Evolutionary conservation across 2,113 vertebrate species (phyloP).

Genomic region (Pollachius pollachius): DNA sequence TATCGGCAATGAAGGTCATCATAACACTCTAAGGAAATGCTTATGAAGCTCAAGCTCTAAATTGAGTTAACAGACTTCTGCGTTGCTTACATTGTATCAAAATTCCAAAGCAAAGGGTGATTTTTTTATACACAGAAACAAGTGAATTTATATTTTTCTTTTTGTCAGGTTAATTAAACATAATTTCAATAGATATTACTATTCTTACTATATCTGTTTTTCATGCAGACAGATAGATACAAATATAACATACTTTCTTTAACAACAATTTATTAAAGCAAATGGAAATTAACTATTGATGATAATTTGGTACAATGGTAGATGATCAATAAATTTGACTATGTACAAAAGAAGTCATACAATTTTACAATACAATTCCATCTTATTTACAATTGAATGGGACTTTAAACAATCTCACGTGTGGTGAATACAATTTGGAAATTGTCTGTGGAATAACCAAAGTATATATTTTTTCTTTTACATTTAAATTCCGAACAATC

Average conservation of each 20-base stretch:
- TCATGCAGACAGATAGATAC: conserved; percentile 53
- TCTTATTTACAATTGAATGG: conserved; percentile 79
- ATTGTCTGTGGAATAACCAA: conserved; percentile 22
- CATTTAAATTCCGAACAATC: conserved; percentile 8
- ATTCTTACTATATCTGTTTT: conserved; percentile 43
- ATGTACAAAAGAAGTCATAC: conserved; percentile 75
- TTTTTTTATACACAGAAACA: conserved; percentile 51
- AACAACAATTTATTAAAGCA: conserved; percentile 49
- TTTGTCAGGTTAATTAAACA: conserved; percentile 51
- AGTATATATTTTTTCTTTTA: conserved; percentile 27
- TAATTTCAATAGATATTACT: conserved; percentile 53
- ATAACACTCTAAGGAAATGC: conserved; percentile 47
- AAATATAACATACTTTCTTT: conserved; percentile 67
- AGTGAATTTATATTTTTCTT: conserved; percentile 24
- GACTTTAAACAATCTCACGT: conserved; percentile 64
- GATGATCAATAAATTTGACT: conserved; percentile 71
- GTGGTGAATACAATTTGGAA: conserved; percentile 26
- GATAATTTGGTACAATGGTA: conserved; percentile 42
- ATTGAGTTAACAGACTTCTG: conserved; percentile 48
- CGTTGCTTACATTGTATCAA: conserved; percentile 54
- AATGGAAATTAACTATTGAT: conserved; percentile 47
- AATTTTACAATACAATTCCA: conserved; percentile 75
- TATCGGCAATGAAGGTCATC: conserved; percentile 54
- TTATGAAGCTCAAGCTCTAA: conserved; percentile 40
- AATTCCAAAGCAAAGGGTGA: conserved; percentile 51